Conservation (phyloP, 2,113 vertebrate genomes). For the Psilopsiagon aurifrons region DNA sequence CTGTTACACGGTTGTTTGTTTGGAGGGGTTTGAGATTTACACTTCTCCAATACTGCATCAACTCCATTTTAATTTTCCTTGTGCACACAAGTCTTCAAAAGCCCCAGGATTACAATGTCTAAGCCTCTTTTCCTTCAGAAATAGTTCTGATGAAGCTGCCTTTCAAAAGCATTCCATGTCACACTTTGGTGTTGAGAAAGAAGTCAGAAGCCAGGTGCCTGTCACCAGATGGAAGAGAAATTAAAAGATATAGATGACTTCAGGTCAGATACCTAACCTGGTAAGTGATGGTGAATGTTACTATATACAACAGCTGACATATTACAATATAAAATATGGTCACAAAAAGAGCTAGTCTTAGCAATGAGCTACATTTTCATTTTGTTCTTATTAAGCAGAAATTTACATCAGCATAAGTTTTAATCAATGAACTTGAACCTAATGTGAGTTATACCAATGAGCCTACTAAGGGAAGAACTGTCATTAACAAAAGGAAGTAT, state of each 20-base stretch:
- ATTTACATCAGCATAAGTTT: slow-evolving; percentile 29
- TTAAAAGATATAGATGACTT: background rate
- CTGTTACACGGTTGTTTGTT: background rate
- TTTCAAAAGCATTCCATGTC: background rate
- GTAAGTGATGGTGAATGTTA: background rate
- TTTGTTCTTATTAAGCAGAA: slow-evolving; percentile 38
- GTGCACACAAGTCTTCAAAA: background rate
- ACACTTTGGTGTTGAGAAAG: slow-evolving; percentile 12
- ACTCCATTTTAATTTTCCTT: background rate
- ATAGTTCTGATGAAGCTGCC: background rate
- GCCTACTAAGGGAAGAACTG: background rate
- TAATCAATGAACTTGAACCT: slow-evolving; percentile 21
- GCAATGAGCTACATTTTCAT: background rate
- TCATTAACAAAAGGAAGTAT: background rate
- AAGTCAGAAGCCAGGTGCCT: slow-evolving; percentile 28
- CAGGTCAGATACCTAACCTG: background rate
- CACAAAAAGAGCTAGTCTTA: background rate
- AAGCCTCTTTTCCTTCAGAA: slow-evolving; percentile 18
- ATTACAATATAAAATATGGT: background rate
- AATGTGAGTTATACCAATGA: background rate
- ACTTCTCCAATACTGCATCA: background rate
- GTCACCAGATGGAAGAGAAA: slow-evolving; percentile 17
- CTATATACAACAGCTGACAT: slow-evolving; percentile 39
- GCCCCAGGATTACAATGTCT: background rate
- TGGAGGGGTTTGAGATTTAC: background rate